Conservation (phyloP, 2,113 vertebrate genomes). For the Apaloderma vittatum region DNA sequence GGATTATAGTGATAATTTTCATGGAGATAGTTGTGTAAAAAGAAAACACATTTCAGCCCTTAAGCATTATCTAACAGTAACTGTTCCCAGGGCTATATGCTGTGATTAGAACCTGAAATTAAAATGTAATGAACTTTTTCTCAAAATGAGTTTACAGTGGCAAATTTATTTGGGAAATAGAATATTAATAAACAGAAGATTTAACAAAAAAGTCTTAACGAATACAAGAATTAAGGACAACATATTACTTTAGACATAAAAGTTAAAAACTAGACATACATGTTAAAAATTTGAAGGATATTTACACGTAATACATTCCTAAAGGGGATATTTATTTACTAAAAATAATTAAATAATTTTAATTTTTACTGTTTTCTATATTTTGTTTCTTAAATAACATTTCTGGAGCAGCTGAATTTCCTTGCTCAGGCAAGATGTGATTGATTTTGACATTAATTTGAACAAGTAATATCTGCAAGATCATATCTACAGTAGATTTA, state of each 20-base stretch:
- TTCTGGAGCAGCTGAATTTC: neutral
- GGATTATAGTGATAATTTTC: neutral
- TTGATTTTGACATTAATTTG: neutral
- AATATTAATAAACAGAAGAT: neutral
- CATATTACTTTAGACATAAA: neutral
- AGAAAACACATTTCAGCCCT: neutral
- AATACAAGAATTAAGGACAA: neutral
- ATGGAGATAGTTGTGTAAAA: neutral
- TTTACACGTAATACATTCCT: neutral
- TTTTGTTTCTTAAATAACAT: neutral
- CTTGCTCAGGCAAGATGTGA: too few relatives aligned
- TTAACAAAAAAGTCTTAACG: neutral
- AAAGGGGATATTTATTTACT: neutral
- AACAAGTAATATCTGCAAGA: neutral
- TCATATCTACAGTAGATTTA: neutral
- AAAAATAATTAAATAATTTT: neutral
- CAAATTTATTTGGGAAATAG: neutral
- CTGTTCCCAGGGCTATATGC: neutral
- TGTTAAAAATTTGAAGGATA: neutral
- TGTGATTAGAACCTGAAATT: neutral
- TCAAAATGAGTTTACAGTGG: neutral
- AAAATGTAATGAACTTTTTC: neutral
- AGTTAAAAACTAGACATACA: neutral
- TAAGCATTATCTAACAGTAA: neutral
- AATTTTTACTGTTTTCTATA: neutral